phyloP scores from a whole-genome alignment of 2,113 vertebrate species.

The Pterocles burchelli region DNA sequence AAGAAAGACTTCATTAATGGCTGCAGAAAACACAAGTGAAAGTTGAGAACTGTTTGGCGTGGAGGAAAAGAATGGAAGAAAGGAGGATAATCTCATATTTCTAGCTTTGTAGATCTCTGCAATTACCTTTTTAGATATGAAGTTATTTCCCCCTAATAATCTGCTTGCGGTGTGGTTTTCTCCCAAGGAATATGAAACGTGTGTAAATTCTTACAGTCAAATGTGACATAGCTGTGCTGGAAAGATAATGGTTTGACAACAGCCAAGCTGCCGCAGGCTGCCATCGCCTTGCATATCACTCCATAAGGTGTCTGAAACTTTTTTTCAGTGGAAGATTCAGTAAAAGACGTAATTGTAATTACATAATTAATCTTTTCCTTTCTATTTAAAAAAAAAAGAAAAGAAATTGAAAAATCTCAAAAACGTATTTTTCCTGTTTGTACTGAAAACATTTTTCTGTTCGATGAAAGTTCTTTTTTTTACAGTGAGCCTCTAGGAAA shows the following conservation, averaged over 20 bases:
- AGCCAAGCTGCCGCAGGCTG: background rate
- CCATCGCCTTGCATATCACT: background rate
- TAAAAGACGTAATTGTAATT: background rate
- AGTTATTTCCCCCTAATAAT: background rate
- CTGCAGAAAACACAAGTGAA: constrained; percentile 8
- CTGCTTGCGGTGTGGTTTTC: background rate
- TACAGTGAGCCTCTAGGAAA: background rate
- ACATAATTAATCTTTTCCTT: background rate
- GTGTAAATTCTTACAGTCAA: background rate
- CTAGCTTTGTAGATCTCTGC: background rate
- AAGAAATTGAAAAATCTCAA: background rate
- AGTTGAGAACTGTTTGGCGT: background rate
- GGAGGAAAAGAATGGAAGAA: background rate
- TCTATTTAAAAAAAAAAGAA: background rate
- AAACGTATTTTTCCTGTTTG: background rate
- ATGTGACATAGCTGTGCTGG: background rate
- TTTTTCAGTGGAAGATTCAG: background rate
- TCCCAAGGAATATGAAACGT: background rate
- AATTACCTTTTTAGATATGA: background rate
- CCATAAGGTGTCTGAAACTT: background rate
- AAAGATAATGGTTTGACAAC: background rate
- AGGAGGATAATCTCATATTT: background rate
- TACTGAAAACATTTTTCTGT: background rate
- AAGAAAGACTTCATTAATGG: constrained; percentile 21
- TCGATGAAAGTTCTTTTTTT: background rate